phyloP scores from a whole-genome alignment of 2,797 vertebrate genomes.

The Hirundo rustica region DNA sequence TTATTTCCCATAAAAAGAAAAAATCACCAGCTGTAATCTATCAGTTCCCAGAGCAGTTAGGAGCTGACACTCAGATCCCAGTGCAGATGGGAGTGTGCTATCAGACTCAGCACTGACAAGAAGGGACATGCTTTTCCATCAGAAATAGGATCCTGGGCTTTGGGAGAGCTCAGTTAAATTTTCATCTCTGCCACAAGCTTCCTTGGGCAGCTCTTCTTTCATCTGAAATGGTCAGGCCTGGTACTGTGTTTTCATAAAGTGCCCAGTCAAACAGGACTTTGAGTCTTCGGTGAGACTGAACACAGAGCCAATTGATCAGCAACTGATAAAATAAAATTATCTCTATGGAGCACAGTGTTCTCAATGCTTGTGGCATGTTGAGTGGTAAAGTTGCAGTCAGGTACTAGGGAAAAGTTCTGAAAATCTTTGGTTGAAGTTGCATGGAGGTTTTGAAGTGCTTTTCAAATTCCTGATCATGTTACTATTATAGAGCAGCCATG shows the following conservation, averaged over 20 bases:
- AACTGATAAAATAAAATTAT: background rate
- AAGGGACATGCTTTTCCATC: background rate
- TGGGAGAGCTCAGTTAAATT: background rate
- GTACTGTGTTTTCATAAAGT: background rate
- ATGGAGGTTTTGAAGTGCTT: background rate
- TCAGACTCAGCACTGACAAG: background rate
- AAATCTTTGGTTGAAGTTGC: background rate
- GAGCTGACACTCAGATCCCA: background rate
- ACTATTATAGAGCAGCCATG: background rate
- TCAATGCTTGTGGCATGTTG: background rate
- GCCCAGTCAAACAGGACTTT: background rate
- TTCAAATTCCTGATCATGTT: background rate
- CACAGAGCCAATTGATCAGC: background rate
- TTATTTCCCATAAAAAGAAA: slow-evolving; percentile 10
- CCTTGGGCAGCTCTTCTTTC: background rate
- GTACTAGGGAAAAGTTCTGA: background rate
- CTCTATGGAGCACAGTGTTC: background rate
- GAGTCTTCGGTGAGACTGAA: background rate
- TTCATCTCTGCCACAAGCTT: background rate
- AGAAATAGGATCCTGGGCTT: background rate
- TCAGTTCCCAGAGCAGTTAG: background rate
- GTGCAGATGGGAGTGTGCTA: background rate
- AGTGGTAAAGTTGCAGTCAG: background rate
- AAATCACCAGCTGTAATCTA: background rate
- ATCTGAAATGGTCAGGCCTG: background rate